Evolutionary conservation across 1,140 invertebrate genomes (phyloP).

Genomic region (Coenobita brevimanus): DNA sequence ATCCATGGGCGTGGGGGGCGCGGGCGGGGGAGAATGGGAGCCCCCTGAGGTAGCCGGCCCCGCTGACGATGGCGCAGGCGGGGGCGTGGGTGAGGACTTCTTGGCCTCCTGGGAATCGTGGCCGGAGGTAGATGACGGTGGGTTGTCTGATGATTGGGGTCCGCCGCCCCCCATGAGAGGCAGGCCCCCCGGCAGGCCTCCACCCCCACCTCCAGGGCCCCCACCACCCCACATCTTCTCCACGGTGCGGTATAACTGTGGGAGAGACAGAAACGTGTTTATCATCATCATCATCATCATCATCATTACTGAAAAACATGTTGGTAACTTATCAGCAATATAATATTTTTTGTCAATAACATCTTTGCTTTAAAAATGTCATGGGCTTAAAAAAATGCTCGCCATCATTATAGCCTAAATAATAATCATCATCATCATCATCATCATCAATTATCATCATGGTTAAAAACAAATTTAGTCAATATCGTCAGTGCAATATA

Average conservation of each 20-base stretch:
- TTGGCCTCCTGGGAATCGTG: slow-evolving; percentile 38
- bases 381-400: too few species aligned
- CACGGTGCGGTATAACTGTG: slow-evolving; percentile 54
- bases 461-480: too few species aligned
- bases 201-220: slow-evolving; percentile 29
- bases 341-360: too few species aligned
- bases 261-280: too few species aligned
- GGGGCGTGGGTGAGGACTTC: slow-evolving; percentile 10
- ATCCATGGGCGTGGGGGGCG: slow-evolving; percentile 54
- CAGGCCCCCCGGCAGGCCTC: slow-evolving; percentile 19
- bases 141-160: not conserved
- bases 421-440: too few species aligned
- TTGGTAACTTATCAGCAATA: too few species aligned
- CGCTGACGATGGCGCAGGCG: not conserved
- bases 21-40: slow-evolving; percentile 17
- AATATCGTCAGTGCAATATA: too few species aligned
- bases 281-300: too few species aligned
- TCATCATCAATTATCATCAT: too few species aligned
- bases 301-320: too few species aligned
- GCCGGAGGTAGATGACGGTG: not conserved
- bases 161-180: slow-evolving; percentile 16
- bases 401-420: too few species aligned
- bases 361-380: too few species aligned
- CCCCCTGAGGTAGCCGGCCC: slow-evolving; percentile 11
- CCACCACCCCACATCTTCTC: slow-evolving; percentile 54